These are phyloP conservation scores for Cossypha heuglini DNA, from an alignment of 2,797 vertebrate genomes.

Conservation along the genomic window DNA sequence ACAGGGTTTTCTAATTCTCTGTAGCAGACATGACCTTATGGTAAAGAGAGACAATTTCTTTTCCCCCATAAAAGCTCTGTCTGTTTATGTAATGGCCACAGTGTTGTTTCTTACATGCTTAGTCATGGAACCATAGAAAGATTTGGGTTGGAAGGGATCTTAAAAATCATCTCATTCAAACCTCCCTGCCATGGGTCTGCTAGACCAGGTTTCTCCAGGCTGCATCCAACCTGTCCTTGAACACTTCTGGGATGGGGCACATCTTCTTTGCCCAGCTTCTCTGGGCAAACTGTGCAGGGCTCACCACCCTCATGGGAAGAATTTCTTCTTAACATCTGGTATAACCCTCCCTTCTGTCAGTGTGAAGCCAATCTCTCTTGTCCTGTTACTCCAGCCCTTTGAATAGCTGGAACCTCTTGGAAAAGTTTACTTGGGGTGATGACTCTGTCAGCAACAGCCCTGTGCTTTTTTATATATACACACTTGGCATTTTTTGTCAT, in stretches of 20 bases:
- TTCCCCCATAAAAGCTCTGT: fast-evolving
- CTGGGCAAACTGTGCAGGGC: neutral
- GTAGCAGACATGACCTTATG: fast-evolving
- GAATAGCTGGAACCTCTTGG: neutral
- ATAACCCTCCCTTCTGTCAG: neutral
- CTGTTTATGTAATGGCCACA: neutral
- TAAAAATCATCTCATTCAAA: neutral
- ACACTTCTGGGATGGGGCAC: neutral
- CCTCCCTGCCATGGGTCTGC: too few species aligned
- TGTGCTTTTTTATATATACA: neutral
- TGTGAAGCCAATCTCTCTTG: neutral
- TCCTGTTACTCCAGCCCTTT: neutral
- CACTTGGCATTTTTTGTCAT: fast-evolving
- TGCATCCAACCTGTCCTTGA: neutral
- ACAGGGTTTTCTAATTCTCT: neutral
- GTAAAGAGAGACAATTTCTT: neutral
- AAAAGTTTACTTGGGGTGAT: neutral
- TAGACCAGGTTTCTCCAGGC: fast-evolving
- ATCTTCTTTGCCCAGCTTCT: neutral
- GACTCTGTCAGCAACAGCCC: neutral
- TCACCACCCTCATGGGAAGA: neutral
- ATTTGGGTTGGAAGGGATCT: neutral
- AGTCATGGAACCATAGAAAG: neutral
- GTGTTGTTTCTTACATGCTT: neutral
- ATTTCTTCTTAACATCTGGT: neutral